Evolutionary conservation across 2,113 vertebrate species (phyloP), one percentile per base, ranked within the genome.

Genomic region (Engraulis encrasicolus): DNA sequence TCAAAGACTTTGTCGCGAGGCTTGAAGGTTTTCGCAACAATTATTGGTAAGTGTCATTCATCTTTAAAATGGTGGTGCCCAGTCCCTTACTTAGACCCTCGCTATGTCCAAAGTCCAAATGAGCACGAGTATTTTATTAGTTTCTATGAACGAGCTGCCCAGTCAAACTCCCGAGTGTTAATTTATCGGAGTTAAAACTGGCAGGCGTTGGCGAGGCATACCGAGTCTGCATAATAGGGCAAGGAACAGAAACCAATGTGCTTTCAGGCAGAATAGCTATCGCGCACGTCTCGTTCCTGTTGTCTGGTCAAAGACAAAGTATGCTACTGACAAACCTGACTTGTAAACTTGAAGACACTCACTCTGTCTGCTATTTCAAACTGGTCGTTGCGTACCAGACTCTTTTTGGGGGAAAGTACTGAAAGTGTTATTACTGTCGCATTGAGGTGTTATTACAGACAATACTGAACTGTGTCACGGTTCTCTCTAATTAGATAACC

Each of bases 1-100:
- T 88, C 83, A 23, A 80, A 80, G 58, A 88, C 86, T 83, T 86
- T 84, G 48, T 79, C 90, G 91, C 92, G 92, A 90, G 90, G 89
- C 92, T 91, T 95, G 81, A 91, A 87, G 78, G 93, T 94, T 92
- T 87, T 94, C 92, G 93, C 92, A 88, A 94, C 92, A 74, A 89
- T 95, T 79, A 92, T 95, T 91, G 95, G 95, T 96, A 81, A 94
- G 95, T 92, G 18, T 34, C 27, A 50, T 80, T 84, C 23, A 74
- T 45, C 40, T 45, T n/a, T n/a, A n/a, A n/a, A n/a, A n/a, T n/a
- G n/a, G n/a, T n/a, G n/a, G n/a, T n/a, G n/a, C n/a, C n/a, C n/a
- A n/a, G n/a, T n/a, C n/a, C n/a, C n/a, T n/a, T n/a, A n/a, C n/a
- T n/a, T n/a, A n/a, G n/a, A n/a, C n/a, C n/a, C n/a, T n/a, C n/a